Conservation (phyloP, 2,888 invertebrate genomes). For the Hirtodrosophila histrioides region DNA sequence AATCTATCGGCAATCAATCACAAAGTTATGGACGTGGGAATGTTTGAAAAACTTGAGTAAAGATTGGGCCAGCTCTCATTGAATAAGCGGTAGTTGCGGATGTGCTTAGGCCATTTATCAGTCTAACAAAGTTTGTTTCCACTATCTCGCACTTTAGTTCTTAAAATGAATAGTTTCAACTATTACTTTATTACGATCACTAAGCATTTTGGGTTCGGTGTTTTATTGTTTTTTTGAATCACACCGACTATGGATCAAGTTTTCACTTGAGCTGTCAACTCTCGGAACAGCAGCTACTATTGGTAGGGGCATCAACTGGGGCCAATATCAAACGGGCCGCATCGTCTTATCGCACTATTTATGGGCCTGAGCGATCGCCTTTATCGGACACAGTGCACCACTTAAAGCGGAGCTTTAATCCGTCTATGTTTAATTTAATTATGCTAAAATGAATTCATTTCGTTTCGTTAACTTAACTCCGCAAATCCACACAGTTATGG, state of each 20-base stretch:
- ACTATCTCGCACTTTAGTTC: slow-evolving; percentile 1
- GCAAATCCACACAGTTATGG: slow-evolving; percentile 78
- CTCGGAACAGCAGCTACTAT: slow-evolving; percentile 28
- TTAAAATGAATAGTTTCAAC: slow-evolving; percentile 8
- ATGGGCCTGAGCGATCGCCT: slow-evolving; percentile 60
- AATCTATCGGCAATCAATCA: no score
- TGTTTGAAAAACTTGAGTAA: no score
- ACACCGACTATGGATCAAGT: neutral
- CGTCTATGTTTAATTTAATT: slow-evolving; percentile 73
- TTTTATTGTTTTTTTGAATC: slow-evolving; percentile 6
- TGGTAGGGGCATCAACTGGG: slow-evolving; percentile 5
- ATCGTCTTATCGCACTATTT: slow-evolving; percentile 78
- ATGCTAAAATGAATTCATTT: slow-evolving; percentile 71
- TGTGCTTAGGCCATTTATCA: neutral
- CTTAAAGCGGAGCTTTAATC: slow-evolving; percentile 53
- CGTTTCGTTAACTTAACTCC: slow-evolving; percentile 44
- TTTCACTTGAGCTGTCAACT: slow-evolving; percentile 16
- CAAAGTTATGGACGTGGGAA: no score
- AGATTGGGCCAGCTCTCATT: no score
- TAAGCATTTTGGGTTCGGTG: neutral
- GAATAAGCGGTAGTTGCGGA: neutral
- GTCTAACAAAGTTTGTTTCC: neutral
- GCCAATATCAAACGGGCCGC: slow-evolving; percentile 71
- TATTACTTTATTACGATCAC: slow-evolving; percentile 10
- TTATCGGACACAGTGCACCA: slow-evolving; percentile 61